phyloP scores from a whole-genome alignment of 2,113 vertebrate genomes.

The Paralichthys olivaceus region DNA sequence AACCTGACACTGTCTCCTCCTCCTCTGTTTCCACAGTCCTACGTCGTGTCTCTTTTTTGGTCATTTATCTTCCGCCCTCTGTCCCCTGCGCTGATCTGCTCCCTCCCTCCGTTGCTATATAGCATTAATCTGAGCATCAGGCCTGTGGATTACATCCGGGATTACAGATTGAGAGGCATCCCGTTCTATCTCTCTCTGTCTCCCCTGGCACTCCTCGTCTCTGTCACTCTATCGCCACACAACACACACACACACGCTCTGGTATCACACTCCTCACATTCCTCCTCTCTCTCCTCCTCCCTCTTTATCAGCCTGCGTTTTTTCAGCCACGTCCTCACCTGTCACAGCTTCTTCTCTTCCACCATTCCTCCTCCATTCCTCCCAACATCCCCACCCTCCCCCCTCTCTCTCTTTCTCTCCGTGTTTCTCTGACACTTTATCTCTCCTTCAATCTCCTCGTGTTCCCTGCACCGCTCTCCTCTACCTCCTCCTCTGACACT shows the following conservation, averaged over 20 bases:
- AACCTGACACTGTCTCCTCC: conserved; percentile 36
- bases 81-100: conserved; percentile 36
- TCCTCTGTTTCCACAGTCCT: conserved; percentile 47
- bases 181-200: conserved; percentile 62
- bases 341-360: conserved; percentile 53
- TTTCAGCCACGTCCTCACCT: conserved; percentile 49
- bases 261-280: conserved; percentile 12
- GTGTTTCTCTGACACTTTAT: conserved; percentile 30
- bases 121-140: conserved; percentile 85
- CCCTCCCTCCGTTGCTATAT: conserved; percentile 54
- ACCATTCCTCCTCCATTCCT: conserved; percentile 13
- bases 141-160: conserved; percentile 82
- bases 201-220: conserved; percentile 63
- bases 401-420: background rate
- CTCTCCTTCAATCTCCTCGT: conserved; percentile 35
- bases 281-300: conserved; percentile 23
- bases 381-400: background rate
- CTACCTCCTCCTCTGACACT: conserved; percentile 19
- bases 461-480: conserved; percentile 27
- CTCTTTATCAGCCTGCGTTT: conserved; percentile 53
- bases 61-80: conserved; percentile 66
- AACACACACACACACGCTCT: conserved; percentile 20
- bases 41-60: conserved; percentile 55
- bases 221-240: conserved; percentile 55
- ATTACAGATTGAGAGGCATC: conserved; percentile 83